Percentiles rank a stretch among this genome's conserved stretches.
These are phyloP conservation scores for Semicossyphus pulcher DNA, from an alignment of 2,113 vertebrate genomes.

Conservation along the genomic window DNA sequence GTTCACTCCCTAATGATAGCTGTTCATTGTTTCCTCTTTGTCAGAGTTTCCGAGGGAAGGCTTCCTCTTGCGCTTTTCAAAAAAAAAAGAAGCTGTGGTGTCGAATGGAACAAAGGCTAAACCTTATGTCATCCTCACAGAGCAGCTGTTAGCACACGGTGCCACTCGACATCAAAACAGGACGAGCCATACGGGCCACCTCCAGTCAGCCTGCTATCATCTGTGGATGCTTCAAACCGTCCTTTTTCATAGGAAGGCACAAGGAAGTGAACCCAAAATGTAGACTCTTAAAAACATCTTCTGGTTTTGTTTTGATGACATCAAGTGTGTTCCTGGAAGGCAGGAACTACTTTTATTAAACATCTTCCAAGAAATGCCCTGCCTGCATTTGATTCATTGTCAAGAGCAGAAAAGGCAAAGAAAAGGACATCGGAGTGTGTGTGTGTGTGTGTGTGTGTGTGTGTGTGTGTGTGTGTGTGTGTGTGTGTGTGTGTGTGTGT, in stretches of 20 bases:
- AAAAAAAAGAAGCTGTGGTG: constrained; percentile 44
- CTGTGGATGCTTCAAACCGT: constrained; percentile 22
- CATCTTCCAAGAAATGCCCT: background rate
- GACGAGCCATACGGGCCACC: constrained; percentile 8
- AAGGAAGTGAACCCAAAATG: background rate
- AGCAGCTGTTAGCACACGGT: constrained; percentile 34
- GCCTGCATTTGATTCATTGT: background rate
- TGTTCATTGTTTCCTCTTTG: constrained; percentile 48
- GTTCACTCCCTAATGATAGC: constrained; percentile 15
- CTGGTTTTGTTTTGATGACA: constrained; percentile 8
- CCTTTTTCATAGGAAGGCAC: background rate
- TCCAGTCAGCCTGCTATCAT: background rate
- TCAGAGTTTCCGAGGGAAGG: constrained; percentile 50
- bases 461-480: too few relatives aligned
- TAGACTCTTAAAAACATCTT: background rate
- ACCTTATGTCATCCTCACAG: constrained; percentile 41
- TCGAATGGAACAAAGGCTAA: constrained; percentile 52
- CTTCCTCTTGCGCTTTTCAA: constrained; percentile 14
- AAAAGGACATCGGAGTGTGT: too few relatives aligned
- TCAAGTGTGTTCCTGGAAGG: background rate
- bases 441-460: too few relatives aligned
- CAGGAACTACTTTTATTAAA: background rate
- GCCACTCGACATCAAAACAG: constrained; percentile 40
- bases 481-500: too few relatives aligned
- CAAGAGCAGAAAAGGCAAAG: background rate